A percentile compares a stretch with the other conserved stretches of the same genome.
Conservation (phyloP, 2,888 invertebrate genomes). For the Epinotia bilunana region DNA sequence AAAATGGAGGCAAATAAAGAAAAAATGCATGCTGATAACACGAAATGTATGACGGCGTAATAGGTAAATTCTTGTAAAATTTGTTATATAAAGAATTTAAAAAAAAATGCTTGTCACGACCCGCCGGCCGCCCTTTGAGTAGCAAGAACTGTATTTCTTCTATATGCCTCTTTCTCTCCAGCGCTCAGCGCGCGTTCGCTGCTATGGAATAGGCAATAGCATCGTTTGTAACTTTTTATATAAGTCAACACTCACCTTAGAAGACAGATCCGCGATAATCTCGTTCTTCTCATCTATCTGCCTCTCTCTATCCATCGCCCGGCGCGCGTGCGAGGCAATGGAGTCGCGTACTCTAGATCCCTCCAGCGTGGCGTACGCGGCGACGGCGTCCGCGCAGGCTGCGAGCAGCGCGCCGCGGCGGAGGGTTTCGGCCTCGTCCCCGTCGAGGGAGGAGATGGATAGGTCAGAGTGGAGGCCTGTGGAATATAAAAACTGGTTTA, state of each 20-base stretch:
- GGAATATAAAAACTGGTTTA: conserved; percentile 45
- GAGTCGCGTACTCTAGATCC: conserved; percentile 90
- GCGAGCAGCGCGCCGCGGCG: conserved; percentile 87
- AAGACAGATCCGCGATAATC: conserved; percentile 90
- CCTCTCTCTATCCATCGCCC: conserved; percentile 90
- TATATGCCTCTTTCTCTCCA: not conserved
- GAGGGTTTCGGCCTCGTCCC: conserved; percentile 82
- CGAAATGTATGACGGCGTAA: no score
- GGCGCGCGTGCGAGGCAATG: conserved; percentile 89
- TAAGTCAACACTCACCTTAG: conserved; percentile 84
- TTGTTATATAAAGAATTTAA: no score
- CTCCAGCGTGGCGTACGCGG: conserved; percentile 89
- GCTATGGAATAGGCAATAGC: not conserved
- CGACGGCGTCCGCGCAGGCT: conserved; percentile 90
- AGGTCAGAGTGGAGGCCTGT: conserved; percentile 88
- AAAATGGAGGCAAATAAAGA: no score
- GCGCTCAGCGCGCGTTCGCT: not conserved
- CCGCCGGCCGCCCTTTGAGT: no score
- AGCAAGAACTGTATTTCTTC: no score
- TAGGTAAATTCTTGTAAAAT: no score
- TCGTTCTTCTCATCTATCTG: conserved; percentile 93
- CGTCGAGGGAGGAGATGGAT: conserved; percentile 86
- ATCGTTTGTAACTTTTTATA: no score
- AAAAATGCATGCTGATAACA: no score
- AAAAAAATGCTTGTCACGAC: no score